phyloP scores from a whole-genome alignment of 2,113 vertebrate genomes.

The Gasterosteus nipponicus region DNA sequence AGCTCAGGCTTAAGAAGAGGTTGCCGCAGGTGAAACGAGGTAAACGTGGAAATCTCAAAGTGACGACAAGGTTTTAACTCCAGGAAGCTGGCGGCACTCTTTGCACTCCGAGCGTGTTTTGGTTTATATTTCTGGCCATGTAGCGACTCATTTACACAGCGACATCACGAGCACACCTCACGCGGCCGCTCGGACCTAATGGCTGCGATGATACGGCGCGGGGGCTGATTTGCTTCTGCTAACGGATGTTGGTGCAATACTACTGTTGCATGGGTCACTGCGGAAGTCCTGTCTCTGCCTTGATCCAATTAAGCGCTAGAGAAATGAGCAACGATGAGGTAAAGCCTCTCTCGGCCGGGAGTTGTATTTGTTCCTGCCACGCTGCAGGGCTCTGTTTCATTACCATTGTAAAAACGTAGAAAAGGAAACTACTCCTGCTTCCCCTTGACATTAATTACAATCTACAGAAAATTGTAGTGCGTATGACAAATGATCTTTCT shows the following conservation, averaged over 20 bases:
- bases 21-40: neutral
- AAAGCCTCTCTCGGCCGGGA: slow-evolving; percentile 2
- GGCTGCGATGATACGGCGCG: neutral
- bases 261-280: slow-evolving; percentile 37
- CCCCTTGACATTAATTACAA: slow-evolving; percentile 21
- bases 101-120: neutral
- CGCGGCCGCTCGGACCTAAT: neutral
- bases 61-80: neutral
- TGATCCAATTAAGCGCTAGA: slow-evolving; percentile 39
- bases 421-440: slow-evolving; percentile 20
- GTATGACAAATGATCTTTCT: neutral
- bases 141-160: neutral
- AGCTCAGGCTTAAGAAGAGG: neutral
- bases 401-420: slow-evolving; percentile 13
- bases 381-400: slow-evolving; percentile 20
- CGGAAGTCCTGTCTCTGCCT: slow-evolving; percentile 20
- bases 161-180: neutral
- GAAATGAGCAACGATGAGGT: slow-evolving; percentile 19
- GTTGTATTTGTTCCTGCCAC: slow-evolving; percentile 19
- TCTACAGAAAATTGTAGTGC: neutral
- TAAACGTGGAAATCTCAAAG: neutral
- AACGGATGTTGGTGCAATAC: slow-evolving; percentile 34
- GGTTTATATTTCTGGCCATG: neutral
- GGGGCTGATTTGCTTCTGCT: slow-evolving; percentile 16
- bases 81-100: neutral